Conservation (phyloP, 2,113 vertebrate species). For the Spheniscus mendiculus region DNA sequence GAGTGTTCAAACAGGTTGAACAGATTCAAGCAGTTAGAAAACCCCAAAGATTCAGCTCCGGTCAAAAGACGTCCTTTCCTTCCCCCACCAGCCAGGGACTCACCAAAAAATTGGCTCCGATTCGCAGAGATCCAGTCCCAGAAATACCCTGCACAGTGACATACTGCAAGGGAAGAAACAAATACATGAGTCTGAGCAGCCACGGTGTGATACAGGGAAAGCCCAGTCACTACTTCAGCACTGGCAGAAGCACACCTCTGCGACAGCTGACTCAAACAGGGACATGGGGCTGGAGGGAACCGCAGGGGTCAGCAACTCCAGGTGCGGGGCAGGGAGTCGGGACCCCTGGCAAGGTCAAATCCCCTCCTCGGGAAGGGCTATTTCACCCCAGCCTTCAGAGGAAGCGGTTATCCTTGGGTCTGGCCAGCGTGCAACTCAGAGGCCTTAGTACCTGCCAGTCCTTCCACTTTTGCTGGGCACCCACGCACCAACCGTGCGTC, state of each 20-base stretch:
- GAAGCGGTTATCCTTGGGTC: neutral
- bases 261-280: neutral
- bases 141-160: conserved; percentile 96
- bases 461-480: neutral
- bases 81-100: neutral
- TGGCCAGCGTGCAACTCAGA: neutral
- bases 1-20: neutral
- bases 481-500: fast-evolving
- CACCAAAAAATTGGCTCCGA: conserved; percentile 94
- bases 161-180: conserved; percentile 73
- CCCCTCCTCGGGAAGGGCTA: neutral
- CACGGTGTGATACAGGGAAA: neutral
- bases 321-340: neutral
- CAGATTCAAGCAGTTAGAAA: neutral
- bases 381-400: neutral
- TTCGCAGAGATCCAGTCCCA: conserved; percentile 91
- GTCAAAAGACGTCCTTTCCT: neutral
- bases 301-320: neutral
- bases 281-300: neutral
- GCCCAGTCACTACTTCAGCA: fast-evolving
- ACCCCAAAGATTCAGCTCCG: neutral
- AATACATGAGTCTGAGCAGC: neutral
- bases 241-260: neutral
- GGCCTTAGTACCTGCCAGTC: neutral
- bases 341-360: neutral